Evolutionary conservation across 2,113 vertebrate species (phyloP), one percentile per base, ranked within the genome.

Genomic region (Phoenicopterus ruber): DNA sequence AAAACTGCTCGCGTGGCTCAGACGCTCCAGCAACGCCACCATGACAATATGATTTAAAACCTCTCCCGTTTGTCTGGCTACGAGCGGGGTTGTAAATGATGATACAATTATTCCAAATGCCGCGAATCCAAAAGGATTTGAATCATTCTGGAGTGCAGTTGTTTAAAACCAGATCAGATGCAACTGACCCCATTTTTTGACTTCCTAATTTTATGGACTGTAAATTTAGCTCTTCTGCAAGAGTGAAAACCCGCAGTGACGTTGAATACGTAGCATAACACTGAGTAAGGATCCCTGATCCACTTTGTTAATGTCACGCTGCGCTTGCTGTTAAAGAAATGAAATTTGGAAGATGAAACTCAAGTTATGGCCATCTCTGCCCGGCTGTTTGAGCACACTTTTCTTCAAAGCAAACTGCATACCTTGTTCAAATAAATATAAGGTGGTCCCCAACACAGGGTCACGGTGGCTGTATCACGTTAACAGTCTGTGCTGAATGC

Each of bases 191-290:
- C 69, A 13, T 71, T 50, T 86, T 77, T 80, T 72, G 71, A 31
- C 62, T 93, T 92, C 83, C 80, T 91, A 79, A 94, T 94, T 92
- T 94, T 92, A 62, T 49, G 59, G 40, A 49, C 85, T 89, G 72
- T 86, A 90, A 91, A 77, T 78, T 67, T 31, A 79, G 42, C 54
- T 83, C 32, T 34, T 67, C 32, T 46, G 25, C 31, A 65, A 49
- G 65, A 50, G 42, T 52, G 61, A 81, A 93, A 82, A 85, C 63
- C 77, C 81, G 36, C 32, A 54, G 36, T 26, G 55, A 34, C 8
- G 21, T 32, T 85, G 50, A 82, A 82, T 76, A 83, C 9, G 20
- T 44, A 54, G 24, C 36, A 38, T 19, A 44, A 25, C 50, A 36
- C 52, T 36, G 26, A 57, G 80, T 42, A 14, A 50, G 40, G 50